Evolutionary conservation across 2,888 invertebrate genomes (phyloP).

Genomic region (Netelia inedita): DNA sequence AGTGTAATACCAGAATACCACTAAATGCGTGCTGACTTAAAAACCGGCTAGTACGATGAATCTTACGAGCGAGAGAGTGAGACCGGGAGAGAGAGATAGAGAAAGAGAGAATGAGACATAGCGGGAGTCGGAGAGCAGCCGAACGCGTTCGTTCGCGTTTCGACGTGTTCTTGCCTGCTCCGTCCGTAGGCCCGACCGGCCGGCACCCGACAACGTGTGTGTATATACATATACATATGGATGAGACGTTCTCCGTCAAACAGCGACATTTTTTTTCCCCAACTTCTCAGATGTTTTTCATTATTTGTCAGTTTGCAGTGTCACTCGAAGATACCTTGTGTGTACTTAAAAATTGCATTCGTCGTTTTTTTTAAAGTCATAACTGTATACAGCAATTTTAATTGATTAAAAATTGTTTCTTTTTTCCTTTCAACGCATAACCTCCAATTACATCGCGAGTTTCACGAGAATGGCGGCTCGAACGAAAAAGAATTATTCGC

Average conservation of each 20-base stretch:
- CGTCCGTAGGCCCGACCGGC: background rate
- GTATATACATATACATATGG: background rate
- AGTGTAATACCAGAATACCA: background rate
- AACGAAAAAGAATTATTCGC: no score
- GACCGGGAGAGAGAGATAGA: constrained; percentile 28
- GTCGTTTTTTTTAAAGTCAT: no score
- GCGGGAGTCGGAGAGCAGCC: constrained; percentile 27
- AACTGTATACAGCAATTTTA: no score
- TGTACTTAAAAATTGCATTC: no score
- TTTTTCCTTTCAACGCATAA: no score
- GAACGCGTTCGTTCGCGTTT: constrained; percentile 52
- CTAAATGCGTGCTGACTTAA: background rate
- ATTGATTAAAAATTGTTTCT: no score
- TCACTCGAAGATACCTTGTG: no score
- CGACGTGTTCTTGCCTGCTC: constrained; percentile 49
- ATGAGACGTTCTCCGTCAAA: background rate
- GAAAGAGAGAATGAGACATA: constrained; percentile 31
- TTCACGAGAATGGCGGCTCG: no score
- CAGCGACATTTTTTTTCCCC: background rate
- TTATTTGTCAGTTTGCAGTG: no score
- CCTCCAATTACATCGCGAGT: no score
- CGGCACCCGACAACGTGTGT: constrained; percentile 21
- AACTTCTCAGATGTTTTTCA: no score
- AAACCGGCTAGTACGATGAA: background rate
- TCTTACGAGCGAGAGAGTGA: constrained; percentile 18